These are phyloP conservation scores for Tribolium freemani DNA, from an alignment of 2,888 invertebrate genomes.

Conservation along the genomic window DNA sequence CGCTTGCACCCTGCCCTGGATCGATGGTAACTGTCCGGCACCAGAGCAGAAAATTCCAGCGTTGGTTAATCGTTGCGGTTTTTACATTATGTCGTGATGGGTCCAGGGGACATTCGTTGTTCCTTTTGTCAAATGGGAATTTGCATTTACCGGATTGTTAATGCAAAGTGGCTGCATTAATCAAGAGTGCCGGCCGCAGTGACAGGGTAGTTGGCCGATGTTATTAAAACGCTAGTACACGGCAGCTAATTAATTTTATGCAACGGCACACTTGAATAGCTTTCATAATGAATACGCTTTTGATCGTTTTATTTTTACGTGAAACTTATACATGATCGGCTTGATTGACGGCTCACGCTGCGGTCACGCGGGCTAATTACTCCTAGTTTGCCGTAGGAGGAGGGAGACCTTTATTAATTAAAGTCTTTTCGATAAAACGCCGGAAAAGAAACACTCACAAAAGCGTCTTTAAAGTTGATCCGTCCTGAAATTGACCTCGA, in stretches of 20 bases:
- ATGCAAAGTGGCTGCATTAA: constrained; percentile 68
- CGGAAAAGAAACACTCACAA: constrained; percentile 23
- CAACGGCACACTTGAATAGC: constrained; percentile 68
- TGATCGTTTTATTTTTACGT: constrained; percentile 58
- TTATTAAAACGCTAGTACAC: constrained; percentile 67
- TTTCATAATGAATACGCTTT: constrained; percentile 66
- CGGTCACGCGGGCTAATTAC: constrained; percentile 54
- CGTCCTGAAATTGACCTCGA: constrained; percentile 2
- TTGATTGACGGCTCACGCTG: constrained; percentile 58
- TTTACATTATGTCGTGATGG: constrained; percentile 15
- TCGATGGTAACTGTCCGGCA: neutral
- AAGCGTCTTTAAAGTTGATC: constrained; percentile 11
- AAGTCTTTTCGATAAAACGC: constrained; percentile 24
- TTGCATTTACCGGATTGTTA: constrained; percentile 68
- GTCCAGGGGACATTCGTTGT: constrained; percentile 38
- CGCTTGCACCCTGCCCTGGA: neutral
- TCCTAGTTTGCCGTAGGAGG: constrained; percentile 29
- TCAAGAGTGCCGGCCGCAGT: constrained; percentile 65
- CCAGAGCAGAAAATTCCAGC: constrained; percentile 1
- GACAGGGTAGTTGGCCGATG: constrained; percentile 64
- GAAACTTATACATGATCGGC: constrained; percentile 56
- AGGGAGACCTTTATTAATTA: constrained; percentile 43
- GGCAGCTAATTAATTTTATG: constrained; percentile 69
- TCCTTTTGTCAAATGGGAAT: constrained; percentile 57
- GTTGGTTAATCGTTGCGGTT: constrained; percentile 20